phyloP scores from a whole-genome alignment of 2,113 vertebrate species.

The Hypocryptadius cinnamomeus region DNA sequence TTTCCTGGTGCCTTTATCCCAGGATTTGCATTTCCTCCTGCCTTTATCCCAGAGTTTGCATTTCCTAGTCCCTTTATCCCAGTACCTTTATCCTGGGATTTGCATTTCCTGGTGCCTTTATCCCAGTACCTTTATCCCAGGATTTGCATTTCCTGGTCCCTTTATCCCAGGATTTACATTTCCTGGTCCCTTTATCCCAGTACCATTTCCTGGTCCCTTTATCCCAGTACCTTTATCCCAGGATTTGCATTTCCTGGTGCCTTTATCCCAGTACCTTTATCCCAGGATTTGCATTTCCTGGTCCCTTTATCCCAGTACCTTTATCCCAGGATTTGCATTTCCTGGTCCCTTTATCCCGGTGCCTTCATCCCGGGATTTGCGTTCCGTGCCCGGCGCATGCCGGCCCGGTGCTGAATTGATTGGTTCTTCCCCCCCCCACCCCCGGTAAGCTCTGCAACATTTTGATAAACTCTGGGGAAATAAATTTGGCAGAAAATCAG shows the following conservation, averaged over 20 bases:
- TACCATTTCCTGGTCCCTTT: too few species aligned
- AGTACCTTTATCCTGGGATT: too few species aligned
- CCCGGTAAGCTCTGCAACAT: slow-evolving; percentile 81
- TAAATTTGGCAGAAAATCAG: slow-evolving; percentile 99
- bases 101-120: background rate
- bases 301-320: background rate
- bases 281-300: too few species aligned
- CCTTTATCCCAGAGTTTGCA: too few species aligned
- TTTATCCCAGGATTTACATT: background rate
- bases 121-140: background rate
- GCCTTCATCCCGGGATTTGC: background rate
- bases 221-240: too few species aligned
- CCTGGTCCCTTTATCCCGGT: background rate
- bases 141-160: background rate
- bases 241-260: too few species aligned
- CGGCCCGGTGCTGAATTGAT: slow-evolving; percentile 75
- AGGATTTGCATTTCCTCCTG: background rate
- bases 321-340: too few species aligned
- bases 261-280: too few species aligned
- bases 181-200: background rate
- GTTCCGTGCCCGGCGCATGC: slow-evolving; percentile 67
- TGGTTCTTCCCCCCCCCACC: slow-evolving; percentile 83
- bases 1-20: too few species aligned
- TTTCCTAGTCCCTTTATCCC: too few species aligned
- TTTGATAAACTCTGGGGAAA: slow-evolving; percentile 90